Percentiles rank a stretch among this genome's conserved stretches.
phyloP scores from a whole-genome alignment of 92 coral and sea anemone genomes.

The Muricea muricata region DNA sequence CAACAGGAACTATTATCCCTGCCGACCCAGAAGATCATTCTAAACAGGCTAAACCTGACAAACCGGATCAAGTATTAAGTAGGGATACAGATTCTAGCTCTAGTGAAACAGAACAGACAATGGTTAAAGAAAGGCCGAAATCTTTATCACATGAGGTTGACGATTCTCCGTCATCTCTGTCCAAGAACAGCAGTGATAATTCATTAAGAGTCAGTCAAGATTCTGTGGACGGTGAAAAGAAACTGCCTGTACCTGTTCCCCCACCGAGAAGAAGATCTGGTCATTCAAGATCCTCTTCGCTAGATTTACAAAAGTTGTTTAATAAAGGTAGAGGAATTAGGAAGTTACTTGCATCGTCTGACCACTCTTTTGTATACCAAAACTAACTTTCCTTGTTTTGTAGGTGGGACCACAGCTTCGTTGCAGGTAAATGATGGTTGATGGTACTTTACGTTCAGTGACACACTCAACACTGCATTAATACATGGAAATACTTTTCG shows the following conservation, averaged over 20 bases:
- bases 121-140: conserved; percentile 12
- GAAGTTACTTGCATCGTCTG: too few relatives aligned
- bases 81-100: conserved; percentile 75
- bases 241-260: conserved; percentile 80
- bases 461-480: too few relatives aligned
- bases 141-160: conserved; percentile 20
- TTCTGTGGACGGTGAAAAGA: conserved; percentile 73
- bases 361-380: too few relatives aligned
- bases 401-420: background rate
- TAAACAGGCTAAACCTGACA: conserved; percentile 43
- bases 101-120: conserved; percentile 7
- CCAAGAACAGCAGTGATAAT: conserved; percentile 23
- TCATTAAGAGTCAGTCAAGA: conserved; percentile 66
- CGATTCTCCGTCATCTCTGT: conserved; percentile 18
- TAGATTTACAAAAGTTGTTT: conserved; percentile 92
- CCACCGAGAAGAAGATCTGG: conserved; percentile 89
- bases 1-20: conserved; percentile 29
- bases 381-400: too few relatives aligned
- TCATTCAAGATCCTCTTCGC: conserved; percentile 94
- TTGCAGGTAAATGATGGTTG: background rate
- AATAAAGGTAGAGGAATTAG: conserved; percentile 70
- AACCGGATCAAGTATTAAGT: conserved; percentile 47
- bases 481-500: background rate
- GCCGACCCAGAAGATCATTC: conserved; percentile 33
- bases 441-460: background rate